Evolutionary conservation across 2,797 vertebrate species (phyloP), one percentile per base, ranked within the genome.

Genomic region (Eulemur mongoz): DNA sequence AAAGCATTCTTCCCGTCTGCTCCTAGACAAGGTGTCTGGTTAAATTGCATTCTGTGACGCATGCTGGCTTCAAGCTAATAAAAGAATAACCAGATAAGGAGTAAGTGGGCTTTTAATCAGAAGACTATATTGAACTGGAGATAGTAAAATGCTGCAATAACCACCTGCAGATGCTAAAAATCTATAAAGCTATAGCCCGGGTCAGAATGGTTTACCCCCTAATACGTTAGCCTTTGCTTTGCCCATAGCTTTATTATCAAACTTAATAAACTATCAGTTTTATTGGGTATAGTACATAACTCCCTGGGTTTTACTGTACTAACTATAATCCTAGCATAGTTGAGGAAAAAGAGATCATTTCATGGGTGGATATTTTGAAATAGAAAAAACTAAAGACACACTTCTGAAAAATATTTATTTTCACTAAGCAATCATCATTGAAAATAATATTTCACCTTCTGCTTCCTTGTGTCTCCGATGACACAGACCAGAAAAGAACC

Each of bases 81-180:
- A 98, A 98, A 98, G 84, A 96, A 96, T 93, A 96, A 45, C 96
- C 93, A 96, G 97, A 79, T 97, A 98, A 96, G 87, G 52, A 94
- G 96, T 98, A 97, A 94, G 95, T 97, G 96, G 91, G 96, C 91
- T 98, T 98, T 98, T 98, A 98, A 98, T 98, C 98, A 98, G 98
- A 98, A 97, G 95, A 98, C 96, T 97, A 97, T 98, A 98, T 98
- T 99, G 98, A 98, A 92, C 94, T 63, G 94, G 87, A 98, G 98
- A 98, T 97, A 98, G 97, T 99, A 99, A 99, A 99, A 97, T 88
- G 86, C 94, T 0, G 1, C 40, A 20, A 20, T 98, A 98, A 99
- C 97, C 97, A 98, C 97, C 95, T 98, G 89, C 98, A 99, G 98
- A 98, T 98, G 98, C 96, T 97, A 81, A 97, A 97, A 96, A 97